These are phyloP conservation scores for Vanacampus margaritifer DNA, from an alignment of 2,113 vertebrate genomes.

Conservation along the genomic window DNA sequence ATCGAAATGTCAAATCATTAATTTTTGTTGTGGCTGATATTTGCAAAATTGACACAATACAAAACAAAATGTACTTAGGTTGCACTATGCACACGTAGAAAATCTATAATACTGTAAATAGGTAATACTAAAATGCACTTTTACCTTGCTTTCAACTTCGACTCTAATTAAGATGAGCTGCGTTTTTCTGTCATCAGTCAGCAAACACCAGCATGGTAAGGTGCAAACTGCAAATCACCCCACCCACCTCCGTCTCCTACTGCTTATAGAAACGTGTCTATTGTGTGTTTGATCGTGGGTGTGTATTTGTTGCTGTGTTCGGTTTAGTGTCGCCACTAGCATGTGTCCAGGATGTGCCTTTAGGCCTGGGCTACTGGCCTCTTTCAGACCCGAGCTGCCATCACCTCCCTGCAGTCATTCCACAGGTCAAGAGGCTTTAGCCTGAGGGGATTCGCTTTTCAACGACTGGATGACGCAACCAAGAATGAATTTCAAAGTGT, in stretches of 20 bases:
- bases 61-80: not conserved
- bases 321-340: conserved; percentile 42
- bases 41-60: conserved; percentile 48
- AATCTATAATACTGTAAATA: too few species aligned
- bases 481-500: not conserved
- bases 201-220: conserved; percentile 3
- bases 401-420: conserved; percentile 54
- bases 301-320: conserved; percentile 32
- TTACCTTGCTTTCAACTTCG: not conserved
- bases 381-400: conserved; percentile 56
- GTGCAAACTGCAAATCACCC: not conserved
- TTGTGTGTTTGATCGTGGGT: conserved; percentile 17
- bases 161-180: not conserved
- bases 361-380: conserved; percentile 50
- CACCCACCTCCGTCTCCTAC: conserved; percentile 1
- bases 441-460: conserved; percentile 47
- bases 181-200: conserved; percentile 20
- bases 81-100: not conserved
- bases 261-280: conserved; percentile 20
- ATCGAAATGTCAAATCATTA: conserved; percentile 60
- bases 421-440: conserved; percentile 63
- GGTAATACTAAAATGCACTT: not conserved
- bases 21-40: conserved; percentile 28
- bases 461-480: conserved; percentile 28
- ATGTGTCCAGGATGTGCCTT: conserved; percentile 53